Evolutionary conservation across 2,113 vertebrate genomes (phyloP), one percentile per base, ranked within the genome.

Genomic region (Indicator maculatus): DNA sequence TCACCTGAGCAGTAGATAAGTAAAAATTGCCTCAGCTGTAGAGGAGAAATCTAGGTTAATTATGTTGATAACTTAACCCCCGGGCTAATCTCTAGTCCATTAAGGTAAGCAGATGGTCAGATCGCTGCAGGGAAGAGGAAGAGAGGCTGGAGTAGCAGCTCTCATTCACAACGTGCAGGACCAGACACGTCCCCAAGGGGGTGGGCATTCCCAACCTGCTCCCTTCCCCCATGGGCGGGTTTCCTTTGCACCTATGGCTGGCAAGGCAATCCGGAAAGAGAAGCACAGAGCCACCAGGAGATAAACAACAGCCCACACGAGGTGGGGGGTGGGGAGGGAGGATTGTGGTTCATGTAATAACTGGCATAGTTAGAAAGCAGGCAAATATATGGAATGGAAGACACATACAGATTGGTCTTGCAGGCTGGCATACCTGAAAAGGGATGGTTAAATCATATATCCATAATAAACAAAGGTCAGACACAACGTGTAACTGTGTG

Each of bases 1-100:
- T 80, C 55, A 86, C 90, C 93, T 92, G 88, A 93, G 70, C 70
- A 71, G 50, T n/a, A 90, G 39, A 73, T 81, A 93, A 83, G 63
- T 72, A 93, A 96, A 95, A 95, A 91, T 47, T 88, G 88, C 71
- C 61, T 85, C 84, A 61, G 86, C 50, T 4, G 0, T 64, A 77
- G 79, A 93, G 69, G 85, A 89, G 94, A 96, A 94, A 96, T 96
- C 93, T 95, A 96, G 96, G 96, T 96, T 97, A 97, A 97, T 97
- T 96, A 95, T 41, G 89, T 66, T 90, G 93, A 93, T 96, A 93
- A 97, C 89, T 89, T 97, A 96, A 96, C 88, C 89, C 92, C 33
- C 12, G 0, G 87, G 89, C 90, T 96, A 97, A 97, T 97, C 96
- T 88, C 86, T 93, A 55, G 80, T 83, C 92, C 79, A 91, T 91